These are phyloP conservation scores for Rhinogobius similis DNA, from an alignment of 2,113 vertebrate species.

Conservation along the genomic window DNA sequence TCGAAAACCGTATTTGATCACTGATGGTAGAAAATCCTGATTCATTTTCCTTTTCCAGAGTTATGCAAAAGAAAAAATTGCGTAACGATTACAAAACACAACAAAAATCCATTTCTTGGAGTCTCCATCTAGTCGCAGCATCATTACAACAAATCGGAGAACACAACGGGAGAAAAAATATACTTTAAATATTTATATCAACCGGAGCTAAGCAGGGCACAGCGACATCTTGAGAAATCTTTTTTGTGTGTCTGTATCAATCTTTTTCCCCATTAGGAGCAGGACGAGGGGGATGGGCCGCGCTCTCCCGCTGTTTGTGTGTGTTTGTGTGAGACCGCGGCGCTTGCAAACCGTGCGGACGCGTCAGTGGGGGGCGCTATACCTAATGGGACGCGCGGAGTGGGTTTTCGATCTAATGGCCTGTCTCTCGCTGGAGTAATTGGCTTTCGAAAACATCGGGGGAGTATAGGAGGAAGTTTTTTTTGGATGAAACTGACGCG, in stretches of 20 bases:
- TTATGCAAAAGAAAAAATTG: too few relatives aligned
- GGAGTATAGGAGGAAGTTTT: constrained; percentile 31
- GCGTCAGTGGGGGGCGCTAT: constrained; percentile 46
- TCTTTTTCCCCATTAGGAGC: constrained; percentile 56
- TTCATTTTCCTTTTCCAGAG: too few relatives aligned
- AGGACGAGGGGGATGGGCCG: constrained; percentile 26
- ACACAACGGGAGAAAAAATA: constrained; percentile 30
- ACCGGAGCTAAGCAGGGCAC: constrained; percentile 49
- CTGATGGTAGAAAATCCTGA: too few relatives aligned
- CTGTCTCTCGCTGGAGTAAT: constrained; percentile 67
- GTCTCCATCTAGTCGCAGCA: constrained; percentile 15
- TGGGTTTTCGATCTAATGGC: constrained; percentile 54
- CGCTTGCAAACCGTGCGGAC: constrained; percentile 39
- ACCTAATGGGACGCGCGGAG: constrained; percentile 51
- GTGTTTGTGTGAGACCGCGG: constrained; percentile 34
- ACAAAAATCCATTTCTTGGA: neutral
- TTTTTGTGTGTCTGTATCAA: constrained; percentile 59
- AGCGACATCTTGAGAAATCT: constrained; percentile 62
- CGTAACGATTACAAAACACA: constrained; percentile 10
- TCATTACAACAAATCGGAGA: constrained; percentile 40
- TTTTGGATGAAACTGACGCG: constrained; percentile 34
- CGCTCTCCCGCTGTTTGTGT: constrained; percentile 37
- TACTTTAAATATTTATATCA: constrained; percentile 70
- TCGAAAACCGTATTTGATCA: too few relatives aligned
- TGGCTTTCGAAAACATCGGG: constrained; percentile 46